Evolutionary conservation across 2,888 invertebrate genomes (phyloP), one percentile per base, ranked within the genome.

Genomic region (Clistopyga incitator): DNA sequence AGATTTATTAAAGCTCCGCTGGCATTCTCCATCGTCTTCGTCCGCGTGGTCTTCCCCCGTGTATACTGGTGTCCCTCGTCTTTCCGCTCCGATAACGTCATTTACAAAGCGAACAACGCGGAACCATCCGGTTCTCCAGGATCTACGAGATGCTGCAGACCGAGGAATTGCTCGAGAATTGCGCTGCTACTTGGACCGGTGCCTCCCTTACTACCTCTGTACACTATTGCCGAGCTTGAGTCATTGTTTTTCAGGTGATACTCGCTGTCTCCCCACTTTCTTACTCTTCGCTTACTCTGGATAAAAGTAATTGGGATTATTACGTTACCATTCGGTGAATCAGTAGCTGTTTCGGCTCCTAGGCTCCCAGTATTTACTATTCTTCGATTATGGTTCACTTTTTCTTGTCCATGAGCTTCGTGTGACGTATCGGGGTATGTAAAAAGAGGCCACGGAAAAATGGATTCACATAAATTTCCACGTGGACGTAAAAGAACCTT

Each of bases 1-100:
- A 50, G 82, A 84, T 84, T 84, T 84, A 82, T 84, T 84, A 82
- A 82, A 82, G 79, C 68, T 67, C 70, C 45, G 64, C 61, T 81
- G 29, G 77, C 45, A 15, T 59, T 56, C 75, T 65, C n/a, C 29
- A 34, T 34, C 34, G 29, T 29, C 13, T 50, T 20, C 34, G 34
- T 13, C 20, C 54, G n/a, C 29, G 56, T 54, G 45, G 71, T 71
- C n/a, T n/a, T n/a, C n/a, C n/a, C n/a, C 34, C 70, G 18, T 54
- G 52, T 23, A 23, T 15, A 75, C 34, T 38, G 15, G 25, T 25
- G 50, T 50, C 42, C 25, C 34, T 64, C 64, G 64, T 71, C 45
- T 56, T 81, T 76, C 15, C 54, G 56, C 47, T 29, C 64, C 47
- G 71, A 81, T 76, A 81, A 81, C 64, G 71, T 76, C 70, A 70